phyloP scores from a whole-genome alignment of 2,113 vertebrate genomes.

The Hipposideros armiger region DNA sequence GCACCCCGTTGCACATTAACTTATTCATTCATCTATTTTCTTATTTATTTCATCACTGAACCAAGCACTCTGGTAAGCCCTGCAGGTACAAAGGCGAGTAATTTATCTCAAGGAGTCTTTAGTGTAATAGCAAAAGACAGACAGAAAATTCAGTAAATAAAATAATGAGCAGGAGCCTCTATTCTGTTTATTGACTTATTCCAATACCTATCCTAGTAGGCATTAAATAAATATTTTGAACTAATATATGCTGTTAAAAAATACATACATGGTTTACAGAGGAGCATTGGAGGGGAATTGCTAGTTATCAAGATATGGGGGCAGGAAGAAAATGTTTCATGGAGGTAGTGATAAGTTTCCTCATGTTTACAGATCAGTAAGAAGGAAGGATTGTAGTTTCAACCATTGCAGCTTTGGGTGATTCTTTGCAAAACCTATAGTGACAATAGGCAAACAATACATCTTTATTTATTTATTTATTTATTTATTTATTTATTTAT shows the following conservation, averaged over 20 bases:
- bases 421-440: neutral
- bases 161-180: neutral
- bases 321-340: neutral
- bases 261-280: neutral
- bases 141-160: neutral
- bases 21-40: neutral
- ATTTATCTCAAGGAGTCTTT: neutral
- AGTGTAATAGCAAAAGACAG: neutral
- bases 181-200: neutral
- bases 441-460: neutral
- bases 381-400: neutral
- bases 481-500: too few species aligned
- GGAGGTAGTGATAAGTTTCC: neutral
- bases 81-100: neutral
- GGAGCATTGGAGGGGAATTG: neutral
- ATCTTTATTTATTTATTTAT: too few species aligned
- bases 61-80: neutral
- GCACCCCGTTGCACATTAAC: neutral
- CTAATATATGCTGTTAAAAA: neutral
- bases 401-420: neutral
- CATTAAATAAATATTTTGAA: neutral
- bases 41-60: neutral
- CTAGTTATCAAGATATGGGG: accelerated
- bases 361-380: accelerated
- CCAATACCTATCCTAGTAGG: neutral